Evolutionary conservation across 2,888 invertebrate species (phyloP), one percentile per base, ranked within the genome.

Genomic region (Ormyrus pomaceus): DNA sequence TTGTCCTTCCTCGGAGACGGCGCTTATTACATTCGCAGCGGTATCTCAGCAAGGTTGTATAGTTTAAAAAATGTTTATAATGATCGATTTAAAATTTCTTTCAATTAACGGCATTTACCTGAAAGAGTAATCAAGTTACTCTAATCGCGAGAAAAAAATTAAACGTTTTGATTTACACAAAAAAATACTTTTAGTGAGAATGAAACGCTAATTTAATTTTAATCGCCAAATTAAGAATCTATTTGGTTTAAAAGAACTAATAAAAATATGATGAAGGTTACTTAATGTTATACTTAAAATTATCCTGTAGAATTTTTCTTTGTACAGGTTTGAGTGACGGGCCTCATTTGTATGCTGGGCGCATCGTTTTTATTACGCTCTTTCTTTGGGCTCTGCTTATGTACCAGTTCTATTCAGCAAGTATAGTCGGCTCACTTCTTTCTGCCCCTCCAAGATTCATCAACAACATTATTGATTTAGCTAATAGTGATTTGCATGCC

Each of bases 21-120:
- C 90, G 74, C 86, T 92, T 4, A 91, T 92, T 74, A 91, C 91
- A 70, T 85, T 91, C 45, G 91, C 91, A 59, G 90, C 92, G 6
- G 87, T 92, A 76, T 91, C 91, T 74, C 92, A 92, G 81, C 92
- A 92, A 89, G 92, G 92, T 87, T 84, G 11, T 64, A 56, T 4
- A 45, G 77, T 70, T 74, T 19, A 53, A 53, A 6, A 51, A 13
- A 34, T 19, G 50, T 11, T 4, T 34, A 13, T 46, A 6, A 59
- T 45, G 58, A 59, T 45, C 53, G n/a, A 10, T 9, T 64, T 11
- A 13, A 13, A 64, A 34, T 34, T 34, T 34, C 34, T 34, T 34
- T 34, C 34, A 3, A 34, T 34, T 34, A 4, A 34, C 4, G 34
- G 34, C 34, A 34, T 34, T 34, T 34, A 34, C 34, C 4, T 34